These are phyloP conservation scores for Aphaenogaster ashmeadi DNA, from an alignment of 1,140 invertebrate genomes.

Conservation along the genomic window DNA sequence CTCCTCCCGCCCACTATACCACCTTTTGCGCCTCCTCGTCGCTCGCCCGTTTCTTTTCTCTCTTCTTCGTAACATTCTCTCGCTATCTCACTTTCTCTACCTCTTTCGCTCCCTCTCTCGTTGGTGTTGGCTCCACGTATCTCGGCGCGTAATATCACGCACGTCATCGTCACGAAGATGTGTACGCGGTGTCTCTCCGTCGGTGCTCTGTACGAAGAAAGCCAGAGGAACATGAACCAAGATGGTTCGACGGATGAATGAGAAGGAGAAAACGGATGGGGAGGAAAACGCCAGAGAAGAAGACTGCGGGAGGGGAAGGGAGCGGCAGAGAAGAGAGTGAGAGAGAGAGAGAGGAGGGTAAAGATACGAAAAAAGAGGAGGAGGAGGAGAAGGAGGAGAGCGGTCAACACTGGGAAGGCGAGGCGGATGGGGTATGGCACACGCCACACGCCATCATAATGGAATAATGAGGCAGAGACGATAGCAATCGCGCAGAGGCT, in stretches of 20 bases:
- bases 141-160: conserved; percentile 81
- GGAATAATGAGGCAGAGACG: conserved; percentile 86
- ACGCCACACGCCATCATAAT: conserved; percentile 87
- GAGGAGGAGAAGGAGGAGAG: conserved; percentile 59
- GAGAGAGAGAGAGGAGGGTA: conserved; percentile 13
- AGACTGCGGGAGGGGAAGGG: neutral
- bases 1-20: conserved; percentile 23
- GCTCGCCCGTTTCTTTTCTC: conserved; percentile 56
- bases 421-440: conserved; percentile 83
- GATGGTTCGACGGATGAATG: conserved; percentile 55
- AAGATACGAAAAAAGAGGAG: conserved; percentile 27
- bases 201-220: conserved; percentile 55
- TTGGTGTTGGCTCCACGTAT: conserved; percentile 72
- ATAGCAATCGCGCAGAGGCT: conserved; percentile 84
- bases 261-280: conserved; percentile 69
- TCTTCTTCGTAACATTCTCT: conserved; percentile 48
- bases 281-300: conserved; percentile 54
- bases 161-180: conserved; percentile 81
- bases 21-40: conserved; percentile 43
- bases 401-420: conserved; percentile 71
- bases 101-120: conserved; percentile 21
- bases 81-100: conserved; percentile 57
- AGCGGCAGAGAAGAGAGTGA: conserved; percentile 14
- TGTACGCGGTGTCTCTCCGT: conserved; percentile 74
- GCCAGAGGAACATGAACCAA: conserved; percentile 55